Percentiles rank a stretch among this genome's conserved stretches.
phyloP scores from a whole-genome alignment of 2,113 vertebrate species.

The Limanda limanda region DNA sequence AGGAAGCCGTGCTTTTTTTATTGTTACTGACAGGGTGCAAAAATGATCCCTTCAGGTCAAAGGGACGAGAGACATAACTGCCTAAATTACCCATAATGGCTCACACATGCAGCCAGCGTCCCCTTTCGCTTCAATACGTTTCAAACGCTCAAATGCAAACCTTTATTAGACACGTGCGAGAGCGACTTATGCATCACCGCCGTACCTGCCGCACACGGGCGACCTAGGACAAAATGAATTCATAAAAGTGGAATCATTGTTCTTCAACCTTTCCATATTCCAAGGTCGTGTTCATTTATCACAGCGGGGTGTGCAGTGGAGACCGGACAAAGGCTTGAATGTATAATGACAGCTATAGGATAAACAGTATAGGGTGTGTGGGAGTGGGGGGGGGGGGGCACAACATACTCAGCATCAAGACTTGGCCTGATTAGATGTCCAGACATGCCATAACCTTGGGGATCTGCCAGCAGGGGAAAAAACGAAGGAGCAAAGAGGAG shows the following conservation, averaged over 20 bases:
- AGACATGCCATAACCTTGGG: constrained; percentile 83
- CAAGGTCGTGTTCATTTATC: constrained; percentile 84
- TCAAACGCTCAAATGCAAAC: constrained; percentile 64
- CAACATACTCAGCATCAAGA: constrained; percentile 70
- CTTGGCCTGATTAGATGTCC: constrained; percentile 81
- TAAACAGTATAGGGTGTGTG: constrained; percentile 64
- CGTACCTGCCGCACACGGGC: constrained; percentile 40
- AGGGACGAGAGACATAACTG: constrained; percentile 79
- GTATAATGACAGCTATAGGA: constrained; percentile 74
- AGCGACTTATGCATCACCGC: constrained; percentile 31
- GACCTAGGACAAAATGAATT: constrained; percentile 66
- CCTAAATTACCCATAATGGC: constrained; percentile 82
- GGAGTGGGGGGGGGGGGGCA: constrained; percentile 59
- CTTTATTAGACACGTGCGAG: constrained; percentile 55
- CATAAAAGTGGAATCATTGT: constrained; percentile 70
- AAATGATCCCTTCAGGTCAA: constrained; percentile 78
- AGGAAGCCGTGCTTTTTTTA: constrained; percentile 69
- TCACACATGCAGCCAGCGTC: constrained; percentile 71
- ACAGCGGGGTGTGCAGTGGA: constrained; percentile 61
- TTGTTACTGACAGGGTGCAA: constrained; percentile 80
- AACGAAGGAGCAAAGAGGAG: constrained; percentile 42
- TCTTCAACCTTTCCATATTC: constrained; percentile 76
- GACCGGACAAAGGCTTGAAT: constrained; percentile 79
- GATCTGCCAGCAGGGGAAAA: constrained; percentile 56
- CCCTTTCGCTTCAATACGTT: constrained; percentile 72